Conservation (phyloP, 2,113 vertebrate genomes). For the Trachemys scripta region DNA sequence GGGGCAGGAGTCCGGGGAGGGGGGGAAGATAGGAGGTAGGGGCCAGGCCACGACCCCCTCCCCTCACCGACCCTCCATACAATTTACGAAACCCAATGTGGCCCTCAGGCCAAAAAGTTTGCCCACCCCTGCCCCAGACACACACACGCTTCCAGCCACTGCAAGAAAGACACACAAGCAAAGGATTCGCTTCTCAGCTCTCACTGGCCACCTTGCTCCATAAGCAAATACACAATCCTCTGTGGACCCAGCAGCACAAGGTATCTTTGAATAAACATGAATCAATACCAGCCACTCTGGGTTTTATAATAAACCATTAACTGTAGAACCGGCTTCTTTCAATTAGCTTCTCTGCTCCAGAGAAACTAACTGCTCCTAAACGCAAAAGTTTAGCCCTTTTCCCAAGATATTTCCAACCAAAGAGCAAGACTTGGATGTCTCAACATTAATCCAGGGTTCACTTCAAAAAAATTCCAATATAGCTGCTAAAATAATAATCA, state of each 20-base stretch:
- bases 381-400: background rate
- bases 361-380: background rate
- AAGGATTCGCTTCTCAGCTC: background rate
- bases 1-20: too few species aligned
- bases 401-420: background rate
- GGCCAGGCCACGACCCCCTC: too few species aligned
- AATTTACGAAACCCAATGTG: too few species aligned
- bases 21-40: too few species aligned
- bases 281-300: constrained; percentile 4
- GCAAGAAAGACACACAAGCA: background rate
- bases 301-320: background rate
- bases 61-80: too few species aligned
- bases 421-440: background rate
- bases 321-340: background rate
- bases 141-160: background rate
- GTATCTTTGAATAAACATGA: constrained; percentile 6
- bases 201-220: background rate
- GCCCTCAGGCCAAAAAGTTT: too few species aligned
- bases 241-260: background rate
- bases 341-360: background rate
- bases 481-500: background rate
- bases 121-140: too few species aligned
- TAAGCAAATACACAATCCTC: constrained; percentile 26
- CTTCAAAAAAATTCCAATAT: background rate
- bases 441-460: background rate